Evolutionary conservation across 1,140 invertebrate species (phyloP).

Genomic region (Pseudobourletiella spinata): DNA sequence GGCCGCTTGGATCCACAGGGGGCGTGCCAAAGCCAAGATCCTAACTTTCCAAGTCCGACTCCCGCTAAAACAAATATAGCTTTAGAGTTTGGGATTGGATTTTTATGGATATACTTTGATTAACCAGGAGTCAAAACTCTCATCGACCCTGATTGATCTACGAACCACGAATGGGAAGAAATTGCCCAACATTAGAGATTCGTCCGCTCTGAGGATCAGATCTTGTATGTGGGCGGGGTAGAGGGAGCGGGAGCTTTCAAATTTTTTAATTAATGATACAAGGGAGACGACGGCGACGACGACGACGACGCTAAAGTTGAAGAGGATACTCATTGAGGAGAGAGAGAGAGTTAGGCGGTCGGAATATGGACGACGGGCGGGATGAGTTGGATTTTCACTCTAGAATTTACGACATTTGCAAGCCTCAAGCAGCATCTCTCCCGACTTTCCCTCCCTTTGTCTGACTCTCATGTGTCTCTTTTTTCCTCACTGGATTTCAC

Average conservation of each 20-base stretch:
- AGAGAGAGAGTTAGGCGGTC: not conserved
- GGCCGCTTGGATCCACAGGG: too few species aligned
- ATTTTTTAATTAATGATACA: constrained; percentile 3
- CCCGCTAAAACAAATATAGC: too few species aligned
- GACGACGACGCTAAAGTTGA: not conserved
- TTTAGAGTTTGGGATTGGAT: not conserved
- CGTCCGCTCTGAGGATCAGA: not conserved
- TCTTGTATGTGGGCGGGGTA: not conserved
- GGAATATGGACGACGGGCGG: not conserved
- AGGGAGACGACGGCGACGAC: not conserved
- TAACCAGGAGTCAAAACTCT: constrained; percentile 1
- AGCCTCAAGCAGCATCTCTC: not conserved
- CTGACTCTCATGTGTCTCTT: not conserved
- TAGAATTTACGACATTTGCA: not conserved
- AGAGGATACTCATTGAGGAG: not conserved
- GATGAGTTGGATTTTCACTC: not conserved
- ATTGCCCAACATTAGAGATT: not conserved
- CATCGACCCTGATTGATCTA: not conserved
- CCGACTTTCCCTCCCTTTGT: not conserved
- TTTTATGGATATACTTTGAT: constrained; percentile 3
- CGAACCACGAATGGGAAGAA: not conserved
- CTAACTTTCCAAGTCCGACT: too few species aligned
- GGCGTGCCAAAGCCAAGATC: too few species aligned
- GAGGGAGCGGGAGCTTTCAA: not conserved
- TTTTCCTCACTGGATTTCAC: too few species aligned